These are phyloP conservation scores for Cygnus atratus DNA, from an alignment of 2,113 vertebrate species.

Conservation along the genomic window DNA sequence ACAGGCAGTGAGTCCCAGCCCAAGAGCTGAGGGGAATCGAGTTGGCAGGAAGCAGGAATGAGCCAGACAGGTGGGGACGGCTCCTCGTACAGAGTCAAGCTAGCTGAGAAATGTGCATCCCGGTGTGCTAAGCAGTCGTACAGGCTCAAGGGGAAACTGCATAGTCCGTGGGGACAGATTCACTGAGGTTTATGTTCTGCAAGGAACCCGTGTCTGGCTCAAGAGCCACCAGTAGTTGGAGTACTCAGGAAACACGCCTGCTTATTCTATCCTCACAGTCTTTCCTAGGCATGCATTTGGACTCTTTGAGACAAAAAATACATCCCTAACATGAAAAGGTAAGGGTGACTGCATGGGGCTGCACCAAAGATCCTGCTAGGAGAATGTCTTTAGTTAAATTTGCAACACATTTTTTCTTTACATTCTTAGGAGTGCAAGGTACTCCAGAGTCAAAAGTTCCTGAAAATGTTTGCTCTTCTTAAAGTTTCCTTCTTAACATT, in stretches of 20 bases:
- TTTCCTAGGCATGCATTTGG: neutral
- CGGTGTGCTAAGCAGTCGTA: fast-evolving
- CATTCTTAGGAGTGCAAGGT: neutral
- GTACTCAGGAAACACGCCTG: fast-evolving
- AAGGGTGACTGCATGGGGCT: no score
- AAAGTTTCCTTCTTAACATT: neutral
- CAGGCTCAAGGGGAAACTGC: neutral
- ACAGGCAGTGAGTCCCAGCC: neutral
- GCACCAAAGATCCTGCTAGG: no score
- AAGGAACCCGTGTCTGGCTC: neutral
- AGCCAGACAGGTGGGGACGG: neutral
- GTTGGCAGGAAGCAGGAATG: neutral
- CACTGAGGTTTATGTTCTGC: fast-evolving
- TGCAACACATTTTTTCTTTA: neutral
- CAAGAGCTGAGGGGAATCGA: neutral
- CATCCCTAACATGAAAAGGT: no score
- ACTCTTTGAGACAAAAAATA: neutral
- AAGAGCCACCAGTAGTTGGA: neutral
- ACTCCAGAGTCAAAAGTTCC: neutral
- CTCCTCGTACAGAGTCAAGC: neutral
- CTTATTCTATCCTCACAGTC: neutral
- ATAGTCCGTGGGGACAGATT: neutral
- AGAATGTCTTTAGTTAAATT: neutral
- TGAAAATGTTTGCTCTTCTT: neutral
- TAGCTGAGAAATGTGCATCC: fast-evolving